Evolutionary conservation across 2,797 vertebrate species (phyloP).

Genomic region (Potorous gilbertii): DNA sequence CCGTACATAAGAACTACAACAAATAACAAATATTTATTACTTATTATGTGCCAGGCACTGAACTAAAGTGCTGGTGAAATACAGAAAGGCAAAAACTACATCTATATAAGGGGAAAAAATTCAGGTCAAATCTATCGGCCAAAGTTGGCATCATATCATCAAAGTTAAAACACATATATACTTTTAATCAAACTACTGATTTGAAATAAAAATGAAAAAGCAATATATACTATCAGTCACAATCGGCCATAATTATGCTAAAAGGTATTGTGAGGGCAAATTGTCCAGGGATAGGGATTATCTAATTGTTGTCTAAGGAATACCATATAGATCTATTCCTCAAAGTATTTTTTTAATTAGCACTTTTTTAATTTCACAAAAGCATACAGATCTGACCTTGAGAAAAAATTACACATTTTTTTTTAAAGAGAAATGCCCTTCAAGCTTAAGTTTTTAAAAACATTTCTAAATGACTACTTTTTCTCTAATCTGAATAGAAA

Average conservation of each 20-base stretch:
- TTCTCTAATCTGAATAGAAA: constrained; percentile 37
- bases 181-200: background rate
- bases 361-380: constrained; percentile 15
- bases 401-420: background rate
- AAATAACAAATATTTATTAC: background rate
- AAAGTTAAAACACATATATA: too few species aligned
- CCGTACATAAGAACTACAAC: background rate
- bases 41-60: background rate
- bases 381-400: background rate
- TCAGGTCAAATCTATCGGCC: background rate
- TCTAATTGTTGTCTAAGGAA: background rate
- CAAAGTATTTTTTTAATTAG: constrained; percentile 39
- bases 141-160: background rate
- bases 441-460: background rate
- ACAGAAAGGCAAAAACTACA: background rate
- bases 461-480: background rate
- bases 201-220: background rate
- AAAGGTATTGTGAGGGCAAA: background rate
- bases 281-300: background rate
- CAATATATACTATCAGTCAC: background rate
- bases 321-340: background rate
- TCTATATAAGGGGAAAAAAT: background rate
- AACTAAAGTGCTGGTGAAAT: background rate
- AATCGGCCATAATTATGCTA: background rate
- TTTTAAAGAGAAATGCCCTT: constrained; percentile 41